phyloP scores from a whole-genome alignment of 2,797 vertebrate species.

The Liparis tanakae region DNA sequence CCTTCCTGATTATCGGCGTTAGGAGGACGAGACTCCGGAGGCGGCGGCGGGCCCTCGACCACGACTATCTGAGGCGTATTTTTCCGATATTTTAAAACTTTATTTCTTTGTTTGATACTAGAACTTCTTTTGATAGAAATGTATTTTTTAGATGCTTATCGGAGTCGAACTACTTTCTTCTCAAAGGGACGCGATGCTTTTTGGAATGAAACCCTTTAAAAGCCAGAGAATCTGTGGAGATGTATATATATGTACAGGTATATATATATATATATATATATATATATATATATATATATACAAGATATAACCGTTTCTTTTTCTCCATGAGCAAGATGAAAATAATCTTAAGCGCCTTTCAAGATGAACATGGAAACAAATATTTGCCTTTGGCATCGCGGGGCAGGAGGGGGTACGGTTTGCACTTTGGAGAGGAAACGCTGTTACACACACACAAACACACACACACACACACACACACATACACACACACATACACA shows the following conservation, averaged over 20 bases:
- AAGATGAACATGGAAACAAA: constrained; percentile 88
- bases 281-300: constrained; percentile 5
- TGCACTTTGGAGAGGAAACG: constrained; percentile 71
- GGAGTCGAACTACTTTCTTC: constrained; percentile 32
- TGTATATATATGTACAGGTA: constrained; percentile 36
- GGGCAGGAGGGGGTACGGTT: constrained; percentile 80
- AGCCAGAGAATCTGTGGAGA: not conserved
- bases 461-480: constrained; percentile 22
- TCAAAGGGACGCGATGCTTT: constrained; percentile 36
- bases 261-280: constrained; percentile 29
- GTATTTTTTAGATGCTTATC: constrained; percentile 64
- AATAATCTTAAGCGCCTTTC: constrained; percentile 91
- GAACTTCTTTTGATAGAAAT: constrained; percentile 64
- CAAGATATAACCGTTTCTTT: constrained; percentile 53
- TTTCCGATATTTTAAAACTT: constrained; percentile 46
- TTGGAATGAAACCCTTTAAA: constrained; percentile 76
- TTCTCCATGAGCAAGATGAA: constrained; percentile 78
- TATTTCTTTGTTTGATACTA: constrained; percentile 62
- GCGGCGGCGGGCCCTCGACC: constrained; percentile 9
- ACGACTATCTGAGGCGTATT: constrained; percentile 21
- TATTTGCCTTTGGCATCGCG: constrained; percentile 85
- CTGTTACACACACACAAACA: constrained; percentile 17
- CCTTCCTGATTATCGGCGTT: not conserved
- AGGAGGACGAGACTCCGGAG: not conserved
- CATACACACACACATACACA: constrained; percentile 11